Base-by-base conservation (phyloP, 2,797 vertebrate genomes). In the Gobionotothen gibberifrons region DNA sequence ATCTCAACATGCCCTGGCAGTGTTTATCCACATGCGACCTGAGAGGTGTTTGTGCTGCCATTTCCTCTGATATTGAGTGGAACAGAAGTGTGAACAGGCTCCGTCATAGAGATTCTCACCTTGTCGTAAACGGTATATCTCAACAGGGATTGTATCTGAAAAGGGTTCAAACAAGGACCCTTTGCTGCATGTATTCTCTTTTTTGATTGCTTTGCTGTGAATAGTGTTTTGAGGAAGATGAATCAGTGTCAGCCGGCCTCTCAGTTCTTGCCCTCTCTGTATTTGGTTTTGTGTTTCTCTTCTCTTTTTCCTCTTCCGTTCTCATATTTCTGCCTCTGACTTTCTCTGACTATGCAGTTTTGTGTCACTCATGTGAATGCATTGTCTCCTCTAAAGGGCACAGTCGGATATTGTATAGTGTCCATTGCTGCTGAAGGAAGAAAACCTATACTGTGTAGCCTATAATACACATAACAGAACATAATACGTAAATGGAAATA, bases 331-430 rank as follows among this genome's bases (percentile, higher is more conserved):
- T 67, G 58, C 48, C 8, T 81, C 71, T 83, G 69, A 69, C 54
- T 85, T 83, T 69, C 59, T 84, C 84, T 81, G 87, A 85, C 81
- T 61, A 0, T 85, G 85, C 86, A 78, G 68, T 91, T 89, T 66
- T 57, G 57, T 78, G 69, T 70, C 56, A 72, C 60, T 59, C 52
- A 49, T 85, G 62, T 79, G 76, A 77, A 79, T 74, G 57, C 62
- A 59, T 53, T 52, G 81, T 87, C 61, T 78, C 58, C 63, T 66
- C 19, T 48, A 75, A 85, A 88, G 78, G 77, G 65, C 76, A 83
- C 15, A 59, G 68, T 36, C 12, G 55, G 74, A 64, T 79, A 73
- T 81, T 79, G 55, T 65, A 43, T 53, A 53, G 62, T 54, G 56
- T 79, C 55, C 66, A 81, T 67, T 74, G 61, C 55, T 8, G 16